Evolutionary conservation across 2,113 vertebrate species (phyloP).

Genomic region (Nyctibius bracteatus): DNA sequence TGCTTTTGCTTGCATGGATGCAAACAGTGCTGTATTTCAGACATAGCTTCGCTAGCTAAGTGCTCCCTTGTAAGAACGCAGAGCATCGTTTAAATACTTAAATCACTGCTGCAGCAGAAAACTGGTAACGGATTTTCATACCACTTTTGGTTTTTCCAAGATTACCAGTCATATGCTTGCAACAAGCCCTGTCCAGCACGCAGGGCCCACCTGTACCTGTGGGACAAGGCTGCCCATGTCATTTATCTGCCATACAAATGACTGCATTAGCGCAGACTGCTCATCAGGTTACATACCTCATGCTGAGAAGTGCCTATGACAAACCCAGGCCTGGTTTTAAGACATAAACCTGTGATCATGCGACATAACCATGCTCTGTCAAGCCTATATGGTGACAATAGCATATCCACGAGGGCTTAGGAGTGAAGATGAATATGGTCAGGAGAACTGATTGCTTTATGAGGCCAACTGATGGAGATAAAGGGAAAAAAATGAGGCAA

Average conservation of each 20-base stretch:
- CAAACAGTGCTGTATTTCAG: not conserved
- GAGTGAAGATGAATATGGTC: not conserved
- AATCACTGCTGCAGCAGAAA: not conserved
- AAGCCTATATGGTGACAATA: rapidly evolving
- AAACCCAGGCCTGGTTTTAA: not conserved
- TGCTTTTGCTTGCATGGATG: not conserved
- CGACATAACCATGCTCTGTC: rapidly evolving
- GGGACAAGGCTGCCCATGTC: not conserved
- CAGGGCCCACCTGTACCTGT: rapidly evolving
- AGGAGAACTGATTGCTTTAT: not conserved
- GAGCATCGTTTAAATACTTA: not conserved
- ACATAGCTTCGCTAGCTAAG: not conserved
- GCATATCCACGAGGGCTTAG: not conserved
- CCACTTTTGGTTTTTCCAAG: not conserved
- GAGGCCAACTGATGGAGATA: not conserved
- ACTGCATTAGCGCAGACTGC: not conserved
- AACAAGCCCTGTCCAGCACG: not conserved
- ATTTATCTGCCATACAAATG: rapidly evolving
- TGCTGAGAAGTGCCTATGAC: not conserved
- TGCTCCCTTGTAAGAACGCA: not conserved
- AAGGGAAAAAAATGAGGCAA: not conserved
- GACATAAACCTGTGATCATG: rapidly evolving
- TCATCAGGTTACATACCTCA: not conserved
- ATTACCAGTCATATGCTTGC: not conserved
- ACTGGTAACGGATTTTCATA: rapidly evolving